Percentiles rank a stretch among this genome's conserved stretches.
Conservation (phyloP, 2,113 vertebrate species). For the Cardinalis cardinalis region DNA sequence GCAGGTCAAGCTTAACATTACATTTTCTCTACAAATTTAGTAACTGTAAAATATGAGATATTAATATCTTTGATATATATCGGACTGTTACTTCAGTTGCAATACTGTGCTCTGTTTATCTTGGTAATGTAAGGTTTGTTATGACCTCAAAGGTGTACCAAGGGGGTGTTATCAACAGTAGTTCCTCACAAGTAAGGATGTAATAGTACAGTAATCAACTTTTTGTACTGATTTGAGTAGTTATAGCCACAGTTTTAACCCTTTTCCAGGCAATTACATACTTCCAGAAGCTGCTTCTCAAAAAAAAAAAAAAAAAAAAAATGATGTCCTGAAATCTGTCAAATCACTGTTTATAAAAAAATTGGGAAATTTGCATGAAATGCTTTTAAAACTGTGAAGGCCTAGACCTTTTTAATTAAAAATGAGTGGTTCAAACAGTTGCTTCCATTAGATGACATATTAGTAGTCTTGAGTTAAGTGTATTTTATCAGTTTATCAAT, state of each 20-base stretch:
- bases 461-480: not conserved
- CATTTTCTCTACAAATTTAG: not conserved
- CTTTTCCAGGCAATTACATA: not conserved
- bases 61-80: not conserved
- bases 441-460: not conserved
- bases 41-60: not conserved
- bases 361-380: not conserved
- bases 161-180: not conserved
- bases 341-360: not conserved
- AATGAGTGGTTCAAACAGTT: not conserved
- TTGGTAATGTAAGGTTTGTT: not conserved
- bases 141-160: not conserved
- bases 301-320: not conserved
- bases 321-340: not conserved
- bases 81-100: not conserved
- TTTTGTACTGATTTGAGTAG: not conserved
- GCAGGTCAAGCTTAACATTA: not conserved
- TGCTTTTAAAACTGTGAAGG: not conserved
- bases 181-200: not conserved
- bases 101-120: not conserved
- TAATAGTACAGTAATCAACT: not conserved
- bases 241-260: not conserved
- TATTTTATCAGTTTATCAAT: not conserved
- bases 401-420: not conserved
- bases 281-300: not conserved